These are phyloP conservation scores for Pampusana beccarii DNA, from an alignment of 2,113 vertebrate genomes.

Conservation along the genomic window DNA sequence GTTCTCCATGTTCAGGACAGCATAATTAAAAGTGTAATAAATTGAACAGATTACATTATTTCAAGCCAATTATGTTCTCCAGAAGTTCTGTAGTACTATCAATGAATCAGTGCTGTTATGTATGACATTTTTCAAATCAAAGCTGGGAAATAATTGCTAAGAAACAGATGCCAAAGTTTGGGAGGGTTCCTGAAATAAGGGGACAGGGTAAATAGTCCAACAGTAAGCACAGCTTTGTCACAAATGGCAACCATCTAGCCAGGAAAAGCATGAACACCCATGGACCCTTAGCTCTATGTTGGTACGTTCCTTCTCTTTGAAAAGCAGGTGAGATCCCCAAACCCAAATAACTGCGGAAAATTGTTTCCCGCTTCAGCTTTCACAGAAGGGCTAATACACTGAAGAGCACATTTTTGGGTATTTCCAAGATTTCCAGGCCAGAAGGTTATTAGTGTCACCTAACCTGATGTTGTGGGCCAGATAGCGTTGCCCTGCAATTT, in stretches of 20 bases:
- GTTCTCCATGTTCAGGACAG: constrained; percentile 49
- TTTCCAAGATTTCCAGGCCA: not conserved
- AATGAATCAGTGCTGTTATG: not conserved
- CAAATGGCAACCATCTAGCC: not conserved
- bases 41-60: constrained; percentile 58
- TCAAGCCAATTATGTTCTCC: constrained; percentile 24
- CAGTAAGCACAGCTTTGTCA: not conserved
- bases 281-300: not conserved
- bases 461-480: not conserved
- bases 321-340: not conserved
- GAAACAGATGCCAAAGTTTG: not conserved
- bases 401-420: not conserved
- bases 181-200: not conserved
- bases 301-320: not conserved
- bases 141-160: not conserved
- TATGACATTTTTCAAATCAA: accelerated
- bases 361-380: not conserved
- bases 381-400: not conserved
- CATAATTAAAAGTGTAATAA: constrained; percentile 67
- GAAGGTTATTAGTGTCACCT: not conserved
- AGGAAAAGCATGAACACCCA: not conserved
- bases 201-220: not conserved
- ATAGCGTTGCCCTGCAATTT: not conserved
- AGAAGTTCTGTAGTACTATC: constrained; percentile 22
- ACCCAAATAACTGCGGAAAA: not conserved